A percentile compares a stretch with the other conserved stretches of the same genome.
phyloP scores from a whole-genome alignment of 2,797 vertebrate species.

The Melanotaenia maccullochi region DNA sequence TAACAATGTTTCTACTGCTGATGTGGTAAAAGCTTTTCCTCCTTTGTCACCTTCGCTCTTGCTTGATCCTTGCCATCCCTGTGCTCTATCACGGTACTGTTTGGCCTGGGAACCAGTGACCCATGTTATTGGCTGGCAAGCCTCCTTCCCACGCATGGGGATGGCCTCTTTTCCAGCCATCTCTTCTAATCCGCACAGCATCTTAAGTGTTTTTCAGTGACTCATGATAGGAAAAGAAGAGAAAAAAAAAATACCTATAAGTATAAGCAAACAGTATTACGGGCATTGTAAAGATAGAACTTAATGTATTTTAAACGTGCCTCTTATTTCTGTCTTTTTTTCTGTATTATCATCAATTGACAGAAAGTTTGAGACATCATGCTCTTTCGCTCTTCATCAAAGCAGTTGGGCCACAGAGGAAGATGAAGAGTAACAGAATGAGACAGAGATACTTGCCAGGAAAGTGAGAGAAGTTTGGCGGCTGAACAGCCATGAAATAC shows the following conservation, averaged over 20 bases:
- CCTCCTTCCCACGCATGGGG: slow-evolving; percentile 45
- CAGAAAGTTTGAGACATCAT: slow-evolving; percentile 66
- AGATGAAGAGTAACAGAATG: slow-evolving; percentile 33
- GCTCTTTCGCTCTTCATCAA: slow-evolving; percentile 74
- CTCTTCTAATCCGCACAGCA: slow-evolving; percentile 51
- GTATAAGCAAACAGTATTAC: slow-evolving; percentile 33
- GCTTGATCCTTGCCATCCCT: slow-evolving; percentile 69
- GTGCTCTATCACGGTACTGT: slow-evolving; percentile 67
- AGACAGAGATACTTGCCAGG: slow-evolving; percentile 45
- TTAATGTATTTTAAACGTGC: slow-evolving; percentile 54
- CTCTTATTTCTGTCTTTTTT: background rate
- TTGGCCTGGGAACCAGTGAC: slow-evolving; percentile 71
- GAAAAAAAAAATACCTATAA: slow-evolving; percentile 43
- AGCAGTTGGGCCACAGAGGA: slow-evolving; percentile 54
- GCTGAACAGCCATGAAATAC: slow-evolving; percentile 78
- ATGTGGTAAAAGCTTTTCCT: slow-evolving; percentile 80
- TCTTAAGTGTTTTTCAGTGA: slow-evolving; percentile 61
- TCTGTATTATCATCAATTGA: background rate
- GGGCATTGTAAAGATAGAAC: slow-evolving; percentile 45
- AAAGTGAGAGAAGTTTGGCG: slow-evolving; percentile 72
- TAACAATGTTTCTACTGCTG: slow-evolving; percentile 73
- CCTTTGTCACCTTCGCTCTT: slow-evolving; percentile 72
- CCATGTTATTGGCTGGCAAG: slow-evolving; percentile 73
- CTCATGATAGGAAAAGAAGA: slow-evolving; percentile 48
- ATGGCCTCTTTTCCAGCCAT: slow-evolving; percentile 56